These are phyloP conservation scores for Emys orbicularis DNA, from an alignment of 2,797 vertebrate genomes.

Conservation along the genomic window DNA sequence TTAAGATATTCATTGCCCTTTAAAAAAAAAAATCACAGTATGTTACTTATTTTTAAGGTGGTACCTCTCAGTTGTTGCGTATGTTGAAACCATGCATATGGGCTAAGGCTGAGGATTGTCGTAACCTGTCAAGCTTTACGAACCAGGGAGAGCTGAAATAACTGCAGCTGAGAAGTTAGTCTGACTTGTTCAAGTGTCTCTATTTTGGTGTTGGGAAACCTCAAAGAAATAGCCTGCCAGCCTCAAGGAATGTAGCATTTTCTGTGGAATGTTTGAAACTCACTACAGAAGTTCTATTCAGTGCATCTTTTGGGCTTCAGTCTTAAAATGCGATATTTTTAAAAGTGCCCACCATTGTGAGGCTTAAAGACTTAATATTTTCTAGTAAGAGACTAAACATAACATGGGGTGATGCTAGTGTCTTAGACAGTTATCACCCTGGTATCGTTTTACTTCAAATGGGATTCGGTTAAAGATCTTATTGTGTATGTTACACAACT, in stretches of 20 bases:
- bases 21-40: accelerated
- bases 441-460: neutral
- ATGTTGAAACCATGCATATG: neutral
- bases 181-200: neutral
- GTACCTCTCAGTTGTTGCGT: neutral
- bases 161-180: neutral
- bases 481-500: neutral
- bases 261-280: neutral
- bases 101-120: neutral
- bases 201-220: neutral
- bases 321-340: neutral
- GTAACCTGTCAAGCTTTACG: neutral
- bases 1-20: neutral
- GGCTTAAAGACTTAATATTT: accelerated
- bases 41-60: neutral
- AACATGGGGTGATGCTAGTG: neutral
- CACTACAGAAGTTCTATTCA: neutral
- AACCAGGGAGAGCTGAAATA: neutral
- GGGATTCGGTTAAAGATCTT: neutral
- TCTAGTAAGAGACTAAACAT: neutral
- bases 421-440: neutral
- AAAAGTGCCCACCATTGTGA: neutral
- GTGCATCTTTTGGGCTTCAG: neutral
- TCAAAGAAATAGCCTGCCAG: neutral
- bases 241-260: neutral